Percentiles rank a stretch among this genome's conserved stretches.
phyloP scores from a whole-genome alignment of 2,113 vertebrate genomes.

The Ictidomys tridecemlineatus region DNA sequence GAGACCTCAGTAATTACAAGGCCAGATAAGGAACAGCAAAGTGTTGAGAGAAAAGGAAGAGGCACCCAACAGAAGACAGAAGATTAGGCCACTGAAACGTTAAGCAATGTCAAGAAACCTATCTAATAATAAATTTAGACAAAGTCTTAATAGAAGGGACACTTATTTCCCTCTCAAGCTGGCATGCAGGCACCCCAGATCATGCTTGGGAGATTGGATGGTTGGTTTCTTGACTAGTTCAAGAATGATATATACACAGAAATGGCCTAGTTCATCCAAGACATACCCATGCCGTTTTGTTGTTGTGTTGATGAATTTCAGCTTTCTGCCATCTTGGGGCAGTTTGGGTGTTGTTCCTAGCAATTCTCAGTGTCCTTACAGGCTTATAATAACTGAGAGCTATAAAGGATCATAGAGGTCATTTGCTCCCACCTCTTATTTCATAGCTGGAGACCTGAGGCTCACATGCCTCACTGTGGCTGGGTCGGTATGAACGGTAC shows the following conservation, averaged over 20 bases:
- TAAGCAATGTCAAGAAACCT: neutral
- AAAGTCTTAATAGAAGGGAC: neutral
- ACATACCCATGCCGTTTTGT: rapidly evolving
- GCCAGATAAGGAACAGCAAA: neutral
- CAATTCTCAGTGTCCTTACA: neutral
- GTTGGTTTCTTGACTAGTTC: neutral
- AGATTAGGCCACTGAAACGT: neutral
- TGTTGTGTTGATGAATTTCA: neutral
- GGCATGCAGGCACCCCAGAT: neutral
- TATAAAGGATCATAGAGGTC: neutral
- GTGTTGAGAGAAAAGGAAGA: neutral
- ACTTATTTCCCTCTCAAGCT: neutral
- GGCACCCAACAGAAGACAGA: neutral
- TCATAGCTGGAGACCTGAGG: neutral
- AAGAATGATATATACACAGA: constrained; percentile 10
- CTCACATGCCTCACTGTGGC: neutral
- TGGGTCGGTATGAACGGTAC: neutral
- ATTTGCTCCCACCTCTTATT: neutral
- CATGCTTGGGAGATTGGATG: neutral
- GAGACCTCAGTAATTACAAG: neutral
- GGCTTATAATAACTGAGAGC: neutral
- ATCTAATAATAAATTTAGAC: neutral
- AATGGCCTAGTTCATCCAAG: neutral
- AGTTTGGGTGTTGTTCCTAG: neutral
- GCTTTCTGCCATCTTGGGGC: neutral